Evolutionary conservation across 2,797 vertebrate genomes (phyloP), one percentile per base, ranked within the genome.

Genomic region (Epinephelus coioides): DNA sequence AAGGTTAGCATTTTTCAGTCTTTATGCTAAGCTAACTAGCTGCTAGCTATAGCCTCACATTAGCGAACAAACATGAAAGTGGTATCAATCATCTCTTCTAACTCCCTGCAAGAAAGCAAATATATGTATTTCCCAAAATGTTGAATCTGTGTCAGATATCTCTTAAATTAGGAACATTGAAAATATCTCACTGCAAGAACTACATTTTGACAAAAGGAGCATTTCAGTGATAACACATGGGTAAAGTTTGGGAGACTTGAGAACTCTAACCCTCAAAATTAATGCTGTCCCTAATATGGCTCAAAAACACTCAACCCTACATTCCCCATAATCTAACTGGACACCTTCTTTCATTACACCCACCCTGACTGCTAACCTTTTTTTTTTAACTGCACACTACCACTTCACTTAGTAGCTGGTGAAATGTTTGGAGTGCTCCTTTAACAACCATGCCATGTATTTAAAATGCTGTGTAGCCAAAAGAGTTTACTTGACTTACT

Each of bases 401-500:
- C 5, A 19, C 4, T 46, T 61, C 25, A n/a, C 6, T 34, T 34
- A 34, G 53, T 47, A 17, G 73, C 40, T 43, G 76, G 13, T 34
- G 15, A 40, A 62, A 46, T 6, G 43, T 43, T 25, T 23, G 27
- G 40, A 19, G 51, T 11, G 11, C 18, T 5, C 14, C 15, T 54
- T 21, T 54, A 54, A 51, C 25, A 68, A 72, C 15, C 38, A 66
- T 11, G 8, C 19, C 17, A 30, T 64, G 12, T 21, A 34, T 71
- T 65, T 47, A 49, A 66, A 55, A 66, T 57, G 27, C 30, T 46
- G 46, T 17, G 43, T 51, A 27, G 56, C 1, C 40, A 40, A 34
- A 62, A 66, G 67, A 81, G 14, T 6, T 23, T 40, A 17, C 40
- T 69, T 57, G 62, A 73, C 47, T 73, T 69, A 23, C 67, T 67